Conservation (phyloP, 2,888 invertebrate genomes). For the Eucera pruinosa region DNA sequence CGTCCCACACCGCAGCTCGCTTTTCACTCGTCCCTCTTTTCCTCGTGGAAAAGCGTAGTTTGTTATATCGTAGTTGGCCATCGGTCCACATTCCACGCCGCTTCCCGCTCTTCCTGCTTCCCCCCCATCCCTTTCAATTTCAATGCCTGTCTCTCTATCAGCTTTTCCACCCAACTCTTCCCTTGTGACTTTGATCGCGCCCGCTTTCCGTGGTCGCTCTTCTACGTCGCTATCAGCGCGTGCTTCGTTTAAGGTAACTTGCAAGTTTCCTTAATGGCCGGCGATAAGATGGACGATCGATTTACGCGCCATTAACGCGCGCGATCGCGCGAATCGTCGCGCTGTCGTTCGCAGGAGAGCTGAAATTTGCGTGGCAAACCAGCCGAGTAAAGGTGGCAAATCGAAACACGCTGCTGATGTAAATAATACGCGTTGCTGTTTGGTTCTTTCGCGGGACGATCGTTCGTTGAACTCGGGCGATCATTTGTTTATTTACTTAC, state of each 20-base stretch:
- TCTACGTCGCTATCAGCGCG: neutral
- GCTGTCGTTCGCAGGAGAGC: too few species aligned
- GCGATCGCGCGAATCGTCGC: too few species aligned
- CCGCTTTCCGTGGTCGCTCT: neutral
- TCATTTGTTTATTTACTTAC: too few species aligned
- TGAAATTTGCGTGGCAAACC: too few species aligned
- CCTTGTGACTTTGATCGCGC: conserved; percentile 7
- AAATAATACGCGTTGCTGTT: too few species aligned
- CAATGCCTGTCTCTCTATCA: neutral
- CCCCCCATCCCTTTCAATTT: conserved; percentile 2
- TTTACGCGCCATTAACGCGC: conserved; percentile 5
- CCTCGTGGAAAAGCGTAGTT: conserved; percentile 9
- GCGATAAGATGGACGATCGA: neutral
- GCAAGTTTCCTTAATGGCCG: neutral
- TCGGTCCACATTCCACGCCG: conserved; percentile 38
- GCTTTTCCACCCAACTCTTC: neutral
- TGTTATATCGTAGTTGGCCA: conserved; percentile 42
- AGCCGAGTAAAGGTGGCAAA: too few species aligned
- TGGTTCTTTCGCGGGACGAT: too few species aligned
- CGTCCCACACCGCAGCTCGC: neutral
- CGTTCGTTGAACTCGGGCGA: too few species aligned
- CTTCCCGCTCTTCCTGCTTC: neutral
- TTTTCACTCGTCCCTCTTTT: conserved; percentile 2
- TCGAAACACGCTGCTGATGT: too few species aligned
- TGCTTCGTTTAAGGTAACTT: neutral